Percentiles rank a stretch among this genome's conserved stretches.
phyloP scores from a whole-genome alignment of 1,140 invertebrate species.

The Lutraria rhynchaena region DNA sequence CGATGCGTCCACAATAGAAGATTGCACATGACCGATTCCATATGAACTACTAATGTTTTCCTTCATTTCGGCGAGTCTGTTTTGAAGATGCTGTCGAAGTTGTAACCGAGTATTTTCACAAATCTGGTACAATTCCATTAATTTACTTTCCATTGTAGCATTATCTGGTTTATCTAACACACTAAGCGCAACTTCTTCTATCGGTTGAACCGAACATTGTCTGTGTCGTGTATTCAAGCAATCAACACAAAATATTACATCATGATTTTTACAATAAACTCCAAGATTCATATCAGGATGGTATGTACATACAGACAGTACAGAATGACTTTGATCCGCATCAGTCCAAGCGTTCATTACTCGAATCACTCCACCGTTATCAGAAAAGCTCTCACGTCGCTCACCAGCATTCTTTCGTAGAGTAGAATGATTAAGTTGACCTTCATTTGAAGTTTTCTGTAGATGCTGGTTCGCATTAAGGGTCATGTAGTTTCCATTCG shows the following conservation, averaged over 20 bases:
- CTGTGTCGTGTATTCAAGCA: conserved; percentile 14
- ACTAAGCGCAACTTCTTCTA: conserved; percentile 40
- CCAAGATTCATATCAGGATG: conserved; percentile 25
- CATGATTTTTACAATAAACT: conserved; percentile 21
- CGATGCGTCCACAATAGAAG: no score
- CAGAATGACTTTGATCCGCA: not conserved
- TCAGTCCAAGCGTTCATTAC: not conserved
- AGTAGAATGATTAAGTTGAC: not conserved
- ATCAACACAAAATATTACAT: conserved; percentile 20
- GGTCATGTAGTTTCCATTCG: no score
- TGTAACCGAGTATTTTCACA: no score
- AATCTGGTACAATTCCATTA: no score
- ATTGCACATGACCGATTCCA: no score
- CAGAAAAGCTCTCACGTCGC: conserved; percentile 13
- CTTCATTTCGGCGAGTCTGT: no score
- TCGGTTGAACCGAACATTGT: conserved; percentile 26
- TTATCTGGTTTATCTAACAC: not conserved
- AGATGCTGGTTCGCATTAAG: not conserved
- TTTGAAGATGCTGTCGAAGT: no score
- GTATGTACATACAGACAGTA: not conserved
- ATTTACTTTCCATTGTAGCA: no score
- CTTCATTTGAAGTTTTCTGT: not conserved
- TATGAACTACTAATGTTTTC: no score
- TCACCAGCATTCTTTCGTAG: not conserved
- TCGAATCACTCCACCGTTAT: not conserved